Evolutionary conservation across 30 jellyfish, hydroid and myxozoan genomes (phyloP).

Genomic region (Rhopilema esculentum): DNA sequence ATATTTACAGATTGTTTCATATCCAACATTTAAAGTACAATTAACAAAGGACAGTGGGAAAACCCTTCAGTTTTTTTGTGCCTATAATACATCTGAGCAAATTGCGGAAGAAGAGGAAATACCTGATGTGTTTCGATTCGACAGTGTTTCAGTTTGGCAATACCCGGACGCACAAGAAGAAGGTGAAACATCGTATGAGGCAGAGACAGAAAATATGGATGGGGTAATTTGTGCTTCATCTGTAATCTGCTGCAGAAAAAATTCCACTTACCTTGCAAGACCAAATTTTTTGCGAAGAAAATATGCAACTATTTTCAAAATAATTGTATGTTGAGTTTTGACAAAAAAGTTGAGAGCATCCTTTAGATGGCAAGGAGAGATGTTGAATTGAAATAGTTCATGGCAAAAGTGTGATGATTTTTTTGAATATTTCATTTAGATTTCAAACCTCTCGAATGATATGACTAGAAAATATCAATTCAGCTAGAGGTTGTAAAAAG

Average conservation of each 20-base stretch:
- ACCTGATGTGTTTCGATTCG: constrained; percentile 78
- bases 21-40: constrained; percentile 86
- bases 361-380: too few species aligned
- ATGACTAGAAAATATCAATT: too few species aligned
- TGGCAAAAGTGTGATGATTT: too few species aligned
- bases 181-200: constrained; percentile 74
- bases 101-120: constrained; percentile 70
- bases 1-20: constrained; percentile 76
- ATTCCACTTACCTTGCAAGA: not conserved
- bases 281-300: too few species aligned
- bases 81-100: constrained; percentile 61
- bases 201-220: constrained; percentile 96
- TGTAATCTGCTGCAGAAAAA: not conserved
- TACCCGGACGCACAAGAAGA: constrained; percentile 64
- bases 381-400: too few species aligned
- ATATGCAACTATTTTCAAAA: too few species aligned
- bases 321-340: too few species aligned
- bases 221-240: constrained; percentile 49
- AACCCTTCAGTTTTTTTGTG: constrained; percentile 76
- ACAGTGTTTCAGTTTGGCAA: constrained; percentile 73
- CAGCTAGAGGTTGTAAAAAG: too few species aligned
- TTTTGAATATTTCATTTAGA: too few species aligned
- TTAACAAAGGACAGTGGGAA: constrained; percentile 83
- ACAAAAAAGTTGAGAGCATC: too few species aligned
- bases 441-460: too few species aligned